These are phyloP conservation scores for Machimus rusticus DNA, from an alignment of 2,888 invertebrate genomes.

Conservation along the genomic window DNA sequence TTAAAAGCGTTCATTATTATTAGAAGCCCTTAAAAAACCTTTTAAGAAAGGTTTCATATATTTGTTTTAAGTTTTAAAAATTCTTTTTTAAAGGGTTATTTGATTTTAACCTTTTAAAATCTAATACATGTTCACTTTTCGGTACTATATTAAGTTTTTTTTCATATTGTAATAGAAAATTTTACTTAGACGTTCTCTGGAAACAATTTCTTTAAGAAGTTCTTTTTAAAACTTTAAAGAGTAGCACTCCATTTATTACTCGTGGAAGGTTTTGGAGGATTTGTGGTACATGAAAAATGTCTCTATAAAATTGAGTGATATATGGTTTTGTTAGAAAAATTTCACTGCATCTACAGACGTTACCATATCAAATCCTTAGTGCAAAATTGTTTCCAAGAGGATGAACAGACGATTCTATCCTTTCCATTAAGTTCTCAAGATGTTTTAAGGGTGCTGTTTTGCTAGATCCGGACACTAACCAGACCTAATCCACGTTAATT, in stretches of 20 bases:
- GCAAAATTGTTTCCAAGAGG: not conserved
- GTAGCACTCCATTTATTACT: not conserved
- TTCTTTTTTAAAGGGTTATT: no score
- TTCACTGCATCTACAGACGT: not conserved
- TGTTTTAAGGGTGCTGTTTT: not conserved
- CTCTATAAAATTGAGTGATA: not conserved
- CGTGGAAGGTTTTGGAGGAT: not conserved
- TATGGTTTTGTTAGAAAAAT: not conserved
- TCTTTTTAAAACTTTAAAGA: not conserved
- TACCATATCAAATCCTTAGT: not conserved
- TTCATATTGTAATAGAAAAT: not conserved
- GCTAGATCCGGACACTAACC: not conserved
- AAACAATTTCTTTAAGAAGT: not conserved
- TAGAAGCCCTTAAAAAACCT: no score
- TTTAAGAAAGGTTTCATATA: no score
- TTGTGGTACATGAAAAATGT: not conserved
- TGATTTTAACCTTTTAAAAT: no score
- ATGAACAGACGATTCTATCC: not conserved
- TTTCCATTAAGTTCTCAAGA: not conserved
- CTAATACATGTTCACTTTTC: no score
- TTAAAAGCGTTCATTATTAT: no score
- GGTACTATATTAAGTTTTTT: not conserved
- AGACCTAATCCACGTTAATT: not conserved
- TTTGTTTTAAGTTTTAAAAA: no score
- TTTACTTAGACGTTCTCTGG: not conserved